Evolutionary conservation across 2,888 invertebrate genomes (phyloP), one percentile per base, ranked within the genome.

Genomic region (Pantelozetes paolii): DNA sequence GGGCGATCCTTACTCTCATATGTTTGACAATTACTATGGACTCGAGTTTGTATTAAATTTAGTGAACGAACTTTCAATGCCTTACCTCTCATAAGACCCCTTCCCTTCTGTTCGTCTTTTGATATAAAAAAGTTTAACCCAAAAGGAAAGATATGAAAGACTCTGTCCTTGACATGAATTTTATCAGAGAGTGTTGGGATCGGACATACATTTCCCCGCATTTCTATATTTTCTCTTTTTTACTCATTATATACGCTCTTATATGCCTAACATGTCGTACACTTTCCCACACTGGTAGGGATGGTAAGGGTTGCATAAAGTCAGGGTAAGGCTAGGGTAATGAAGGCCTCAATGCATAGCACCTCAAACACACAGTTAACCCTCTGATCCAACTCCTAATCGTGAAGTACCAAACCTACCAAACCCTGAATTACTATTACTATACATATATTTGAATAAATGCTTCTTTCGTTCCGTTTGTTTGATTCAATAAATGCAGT

Each of bases 281-380:
- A 64, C 64, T 64, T 64, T 64, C 64, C 64, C 64, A 64, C n/a
- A n/a, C n/a, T 32, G 57, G 36, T 36, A 36, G 32, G 64, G 64
- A 36, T 64, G 32, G 64, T 64, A 64, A 64, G 64, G 64, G 64
- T 64, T 64, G 64, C 64, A n/a, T 64, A 36, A 64, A 64, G 64
- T 62, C 64, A 64, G 64, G 64, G 64, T 64, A 64, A 64, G 64
- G 64, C 40, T 64, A 36, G 64, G 30, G 64, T 64, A 36, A 20
- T 64, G 11, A 15, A 36, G n/a, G 40, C 36, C 50, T 50, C 9
- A 50, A 32, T 64, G 15, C 11, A 64, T 64, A 32, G 62, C 32
- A 62, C 32, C 28, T 28, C 62, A 62, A 28, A 15, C 57, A 50
- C 20, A 59, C 59, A 59, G 59, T 64, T 64, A 36, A 64, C 64